Evolutionary conservation across 2,888 invertebrate species (phyloP).

Genomic region (Dasysyrphus tricinctus): DNA sequence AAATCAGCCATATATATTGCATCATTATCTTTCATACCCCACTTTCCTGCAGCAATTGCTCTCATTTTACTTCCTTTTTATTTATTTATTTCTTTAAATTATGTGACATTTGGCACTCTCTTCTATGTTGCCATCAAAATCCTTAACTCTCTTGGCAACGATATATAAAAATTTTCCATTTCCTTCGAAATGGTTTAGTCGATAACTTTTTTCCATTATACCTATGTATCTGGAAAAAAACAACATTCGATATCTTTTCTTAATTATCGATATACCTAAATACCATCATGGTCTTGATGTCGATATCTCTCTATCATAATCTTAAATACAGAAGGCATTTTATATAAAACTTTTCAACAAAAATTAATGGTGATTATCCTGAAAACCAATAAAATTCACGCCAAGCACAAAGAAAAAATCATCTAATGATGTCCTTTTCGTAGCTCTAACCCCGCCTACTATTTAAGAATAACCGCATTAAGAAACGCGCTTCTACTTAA

Average conservation of each 20-base stretch:
- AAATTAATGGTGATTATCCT: slow-evolving; percentile 67
- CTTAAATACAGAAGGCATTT: slow-evolving; percentile 13
- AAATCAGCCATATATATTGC: slow-evolving; percentile 8
- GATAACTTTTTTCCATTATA: slow-evolving; percentile 37
- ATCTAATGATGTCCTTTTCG: slow-evolving; percentile 64
- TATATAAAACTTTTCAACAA: slow-evolving; percentile 22
- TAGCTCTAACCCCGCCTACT: not conserved
- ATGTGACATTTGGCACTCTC: slow-evolving; percentile 37
- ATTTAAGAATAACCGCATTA: not conserved
- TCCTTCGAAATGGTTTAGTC: slow-evolving; percentile 34
- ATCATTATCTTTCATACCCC: not conserved
- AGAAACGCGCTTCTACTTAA: slow-evolving; percentile 8
- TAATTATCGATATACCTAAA: slow-evolving; percentile 41
- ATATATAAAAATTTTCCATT: slow-evolving; percentile 27
- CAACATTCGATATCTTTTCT: slow-evolving; percentile 32
- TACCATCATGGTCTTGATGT: not conserved
- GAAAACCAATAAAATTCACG: slow-evolving; percentile 68
- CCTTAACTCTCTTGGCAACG: slow-evolving; percentile 38
- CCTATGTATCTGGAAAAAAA: not conserved
- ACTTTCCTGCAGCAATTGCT: not conserved
- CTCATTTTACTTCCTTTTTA: not conserved
- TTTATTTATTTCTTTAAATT: not conserved
- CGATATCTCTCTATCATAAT: not conserved
- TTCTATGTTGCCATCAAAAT: not conserved
- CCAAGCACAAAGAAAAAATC: slow-evolving; percentile 51